Conservation (phyloP, 2,888 invertebrate genomes). For the Gortyna flavago region DNA sequence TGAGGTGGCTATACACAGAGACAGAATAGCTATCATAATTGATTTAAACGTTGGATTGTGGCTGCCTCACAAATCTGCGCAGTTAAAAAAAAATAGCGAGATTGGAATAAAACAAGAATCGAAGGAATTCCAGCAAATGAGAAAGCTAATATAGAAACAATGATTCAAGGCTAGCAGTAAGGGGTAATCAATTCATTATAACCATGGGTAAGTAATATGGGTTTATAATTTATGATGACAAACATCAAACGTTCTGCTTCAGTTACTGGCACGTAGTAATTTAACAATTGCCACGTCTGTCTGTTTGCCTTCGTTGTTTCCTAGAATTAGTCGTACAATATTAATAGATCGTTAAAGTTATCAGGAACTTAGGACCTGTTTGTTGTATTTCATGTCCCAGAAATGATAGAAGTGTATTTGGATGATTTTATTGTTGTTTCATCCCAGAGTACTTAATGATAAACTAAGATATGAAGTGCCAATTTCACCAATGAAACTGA, state of each 20-base stretch:
- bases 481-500: background rate
- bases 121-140: slow-evolving; percentile 20
- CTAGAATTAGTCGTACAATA: slow-evolving; percentile 41
- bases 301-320: slow-evolving; percentile 46
- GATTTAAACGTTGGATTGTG: background rate
- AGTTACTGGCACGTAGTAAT: slow-evolving; percentile 50
- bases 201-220: slow-evolving; percentile 51
- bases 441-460: background rate
- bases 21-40: background rate
- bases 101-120: background rate
- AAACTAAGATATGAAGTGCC: background rate
- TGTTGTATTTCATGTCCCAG: background rate
- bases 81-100: background rate
- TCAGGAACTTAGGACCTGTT: slow-evolving; percentile 2
- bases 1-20: background rate
- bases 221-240: slow-evolving; percentile 61
- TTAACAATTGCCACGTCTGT: slow-evolving; percentile 56
- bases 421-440: background rate
- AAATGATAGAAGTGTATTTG: background rate
- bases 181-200: slow-evolving; percentile 52
- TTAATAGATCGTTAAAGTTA: slow-evolving; percentile 34
- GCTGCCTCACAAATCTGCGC: background rate
- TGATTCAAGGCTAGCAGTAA: slow-evolving; percentile 22
- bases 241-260: slow-evolving; percentile 52
- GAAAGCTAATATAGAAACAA: slow-evolving; percentile 29